These are phyloP conservation scores for Loxodonta africana DNA, from an alignment of 2,113 vertebrate species.

Conservation along the genomic window DNA sequence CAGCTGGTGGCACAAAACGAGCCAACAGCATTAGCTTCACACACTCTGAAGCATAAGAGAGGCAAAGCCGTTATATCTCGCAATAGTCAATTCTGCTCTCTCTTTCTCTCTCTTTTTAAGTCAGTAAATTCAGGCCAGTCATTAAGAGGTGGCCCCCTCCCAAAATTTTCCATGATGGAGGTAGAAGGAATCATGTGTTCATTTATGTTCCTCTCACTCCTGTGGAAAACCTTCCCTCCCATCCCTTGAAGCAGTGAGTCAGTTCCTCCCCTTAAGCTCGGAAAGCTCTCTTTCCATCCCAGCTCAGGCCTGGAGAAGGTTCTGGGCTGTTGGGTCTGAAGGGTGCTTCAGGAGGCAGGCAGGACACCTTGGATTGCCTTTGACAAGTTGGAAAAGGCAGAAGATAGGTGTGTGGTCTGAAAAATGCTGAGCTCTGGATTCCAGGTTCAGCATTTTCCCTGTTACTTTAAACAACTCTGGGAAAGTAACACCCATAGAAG, in stretches of 20 bases:
- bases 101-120: neutral
- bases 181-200: constrained; percentile 59
- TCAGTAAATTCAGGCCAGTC: neutral
- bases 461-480: constrained; percentile 46
- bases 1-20: neutral
- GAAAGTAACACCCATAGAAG: constrained; percentile 76
- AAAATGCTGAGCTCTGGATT: neutral
- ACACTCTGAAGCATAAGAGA: neutral
- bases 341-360: constrained; percentile 41
- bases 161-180: constrained; percentile 52
- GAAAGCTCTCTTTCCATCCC: constrained; percentile 62
- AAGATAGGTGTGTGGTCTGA: neutral
- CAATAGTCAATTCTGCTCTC: neutral
- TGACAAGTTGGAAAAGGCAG: neutral
- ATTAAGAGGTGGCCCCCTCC: neutral
- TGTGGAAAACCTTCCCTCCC: constrained; percentile 82
- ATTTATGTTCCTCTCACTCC: constrained; percentile 41
- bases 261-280: constrained; percentile 86
- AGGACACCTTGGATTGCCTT: neutral
- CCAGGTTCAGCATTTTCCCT: neutral
- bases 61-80: neutral
- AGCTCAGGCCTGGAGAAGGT: constrained; percentile 46
- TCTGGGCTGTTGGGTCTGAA: constrained; percentile 60
- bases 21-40: neutral
- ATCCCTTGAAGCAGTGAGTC: constrained; percentile 86